Percentiles rank a stretch among this genome's conserved stretches.
These are phyloP conservation scores for Brotogeris chrysoptera DNA, from an alignment of 2,797 vertebrate genomes.

Conservation along the genomic window DNA sequence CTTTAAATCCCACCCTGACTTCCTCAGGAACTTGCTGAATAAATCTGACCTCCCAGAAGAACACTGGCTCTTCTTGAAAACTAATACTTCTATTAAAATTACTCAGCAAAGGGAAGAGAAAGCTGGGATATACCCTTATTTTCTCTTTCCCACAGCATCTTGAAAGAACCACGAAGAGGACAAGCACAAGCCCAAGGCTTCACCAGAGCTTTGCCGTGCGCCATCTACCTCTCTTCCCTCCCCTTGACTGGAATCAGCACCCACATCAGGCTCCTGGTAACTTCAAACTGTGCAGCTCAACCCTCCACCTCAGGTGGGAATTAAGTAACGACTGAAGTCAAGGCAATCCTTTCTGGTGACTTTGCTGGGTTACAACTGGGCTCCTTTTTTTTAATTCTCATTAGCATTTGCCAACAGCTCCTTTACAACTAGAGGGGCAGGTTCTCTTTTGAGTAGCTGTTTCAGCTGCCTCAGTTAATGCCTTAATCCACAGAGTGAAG, in stretches of 20 bases:
- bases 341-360: background rate
- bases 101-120: background rate
- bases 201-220: background rate
- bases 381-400: background rate
- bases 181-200: background rate
- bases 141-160: background rate
- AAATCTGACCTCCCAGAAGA: background rate
- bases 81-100: background rate
- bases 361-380: background rate
- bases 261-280: rapidly evolving
- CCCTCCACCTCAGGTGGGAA: background rate
- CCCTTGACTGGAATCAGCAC: rapidly evolving
- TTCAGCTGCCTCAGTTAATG: background rate
- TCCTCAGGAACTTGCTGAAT: background rate
- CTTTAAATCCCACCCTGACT: background rate
- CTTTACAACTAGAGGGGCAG: conserved; percentile 40
- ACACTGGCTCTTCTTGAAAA: background rate
- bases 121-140: background rate
- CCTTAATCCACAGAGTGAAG: background rate
- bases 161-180: background rate
- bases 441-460: background rate
- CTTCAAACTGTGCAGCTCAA: background rate
- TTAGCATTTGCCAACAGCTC: conserved; percentile 33
- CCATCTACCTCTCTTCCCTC: background rate
- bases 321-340: background rate